Conservation (phyloP, 2,888 invertebrate genomes). For the Campoplex capitator region DNA sequence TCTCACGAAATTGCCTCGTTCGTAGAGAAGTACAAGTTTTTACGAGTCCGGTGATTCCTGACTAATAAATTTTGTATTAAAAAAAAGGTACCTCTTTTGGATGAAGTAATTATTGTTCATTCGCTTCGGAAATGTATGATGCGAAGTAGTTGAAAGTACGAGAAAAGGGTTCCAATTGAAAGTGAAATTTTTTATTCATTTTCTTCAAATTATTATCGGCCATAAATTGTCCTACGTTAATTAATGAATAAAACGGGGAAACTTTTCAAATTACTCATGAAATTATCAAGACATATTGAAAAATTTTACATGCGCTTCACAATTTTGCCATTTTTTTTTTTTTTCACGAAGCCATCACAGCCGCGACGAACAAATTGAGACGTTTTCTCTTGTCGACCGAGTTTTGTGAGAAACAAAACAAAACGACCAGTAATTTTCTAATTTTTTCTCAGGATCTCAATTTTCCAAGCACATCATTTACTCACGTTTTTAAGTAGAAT, state of each 20-base stretch:
- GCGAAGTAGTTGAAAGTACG: background rate
- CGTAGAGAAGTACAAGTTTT: background rate
- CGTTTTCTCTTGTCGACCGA: constrained; percentile 14
- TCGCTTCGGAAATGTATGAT: background rate
- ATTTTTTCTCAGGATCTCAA: constrained; percentile 5
- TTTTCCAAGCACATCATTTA: background rate
- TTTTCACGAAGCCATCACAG: background rate
- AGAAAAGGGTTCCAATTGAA: background rate
- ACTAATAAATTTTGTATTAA: background rate
- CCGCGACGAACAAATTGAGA: background rate
- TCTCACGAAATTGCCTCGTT: background rate
- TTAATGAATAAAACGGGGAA: background rate
- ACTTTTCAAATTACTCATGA: background rate
- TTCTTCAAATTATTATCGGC: background rate
- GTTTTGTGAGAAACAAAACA: constrained; percentile 4
- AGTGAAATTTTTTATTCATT: background rate
- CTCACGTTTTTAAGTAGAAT: background rate
- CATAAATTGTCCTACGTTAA: background rate
- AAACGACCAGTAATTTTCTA: background rate
- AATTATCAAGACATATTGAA: background rate
- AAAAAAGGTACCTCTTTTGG: background rate
- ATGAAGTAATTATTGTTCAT: background rate
- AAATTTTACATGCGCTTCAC: background rate
- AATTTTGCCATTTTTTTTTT: constrained; percentile 9
- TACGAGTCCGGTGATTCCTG: background rate